A percentile compares a stretch with the other conserved stretches of the same genome.
Evolutionary conservation across 2,113 vertebrate species (phyloP).

Genomic region (Myocastor coypus): DNA sequence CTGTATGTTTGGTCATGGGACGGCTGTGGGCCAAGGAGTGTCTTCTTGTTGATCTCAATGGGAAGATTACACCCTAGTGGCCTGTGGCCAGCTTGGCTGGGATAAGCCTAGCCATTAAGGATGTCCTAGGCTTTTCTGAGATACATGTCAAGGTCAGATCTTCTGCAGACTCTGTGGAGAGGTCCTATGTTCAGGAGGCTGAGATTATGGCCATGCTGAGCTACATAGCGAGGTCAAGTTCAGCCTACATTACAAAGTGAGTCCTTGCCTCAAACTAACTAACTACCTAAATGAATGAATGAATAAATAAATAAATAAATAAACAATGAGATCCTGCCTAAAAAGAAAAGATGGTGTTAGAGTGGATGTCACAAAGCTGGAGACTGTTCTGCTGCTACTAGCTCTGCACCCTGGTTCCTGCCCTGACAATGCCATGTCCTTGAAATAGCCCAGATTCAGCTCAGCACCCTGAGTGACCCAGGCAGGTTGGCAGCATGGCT

Average conservation of each 20-base stretch:
- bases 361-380: neutral
- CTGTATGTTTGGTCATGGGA: neutral
- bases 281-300: too few species aligned
- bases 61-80: neutral
- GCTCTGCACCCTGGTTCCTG: neutral
- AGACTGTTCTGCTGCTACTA: neutral
- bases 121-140: neutral
- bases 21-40: neutral
- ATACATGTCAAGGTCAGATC: neutral
- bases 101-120: neutral
- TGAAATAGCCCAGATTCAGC: neutral
- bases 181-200: neutral
- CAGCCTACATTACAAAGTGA: too few species aligned
- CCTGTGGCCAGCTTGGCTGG: neutral
- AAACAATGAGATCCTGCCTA: too few species aligned
- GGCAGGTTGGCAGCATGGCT: neutral
- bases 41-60: neutral
- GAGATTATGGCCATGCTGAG: too few species aligned
- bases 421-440: constrained; percentile 3
- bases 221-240: too few species aligned
- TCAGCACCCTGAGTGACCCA: neutral
- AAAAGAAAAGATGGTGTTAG: neutral
- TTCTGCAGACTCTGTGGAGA: neutral
- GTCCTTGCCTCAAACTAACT: too few species aligned
- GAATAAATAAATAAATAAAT: too few species aligned